These are phyloP conservation scores for Pantherophis vulpinus DNA, from an alignment of 2,797 vertebrate species.

Conservation along the genomic window DNA sequence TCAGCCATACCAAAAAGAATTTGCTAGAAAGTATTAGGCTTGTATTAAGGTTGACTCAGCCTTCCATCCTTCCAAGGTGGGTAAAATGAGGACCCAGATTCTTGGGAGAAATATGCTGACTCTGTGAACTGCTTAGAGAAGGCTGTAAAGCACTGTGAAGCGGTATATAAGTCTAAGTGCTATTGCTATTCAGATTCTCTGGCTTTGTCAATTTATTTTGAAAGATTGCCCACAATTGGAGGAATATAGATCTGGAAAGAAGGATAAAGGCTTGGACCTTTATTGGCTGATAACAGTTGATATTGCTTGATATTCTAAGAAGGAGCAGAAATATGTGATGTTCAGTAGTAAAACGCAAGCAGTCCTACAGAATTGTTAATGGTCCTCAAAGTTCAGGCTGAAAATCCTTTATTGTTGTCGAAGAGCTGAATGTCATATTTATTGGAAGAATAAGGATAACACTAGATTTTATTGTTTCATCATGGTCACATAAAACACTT, in stretches of 20 bases:
- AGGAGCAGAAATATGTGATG: background rate
- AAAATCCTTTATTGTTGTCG: background rate
- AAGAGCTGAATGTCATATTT: background rate
- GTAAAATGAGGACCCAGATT: no score
- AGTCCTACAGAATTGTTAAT: background rate
- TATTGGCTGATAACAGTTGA: background rate
- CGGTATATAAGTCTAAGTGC: no score
- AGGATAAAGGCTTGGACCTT: background rate
- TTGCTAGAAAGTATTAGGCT: background rate
- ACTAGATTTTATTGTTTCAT: constrained; percentile 1
- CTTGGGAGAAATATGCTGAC: no score
- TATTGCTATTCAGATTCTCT: background rate
- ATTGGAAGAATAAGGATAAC: background rate
- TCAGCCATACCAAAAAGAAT: background rate
- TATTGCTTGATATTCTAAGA: background rate
- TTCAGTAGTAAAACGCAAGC: background rate
- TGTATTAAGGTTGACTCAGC: background rate
- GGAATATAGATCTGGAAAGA: background rate
- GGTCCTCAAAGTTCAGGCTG: background rate
- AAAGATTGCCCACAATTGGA: background rate
- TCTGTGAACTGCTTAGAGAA: no score
- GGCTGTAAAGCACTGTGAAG: no score
- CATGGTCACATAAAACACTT: background rate
- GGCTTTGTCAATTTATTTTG: background rate
- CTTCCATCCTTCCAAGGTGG: no score